Evolutionary conservation across 1,140 invertebrate genomes (phyloP).

Genomic region (Psilanteris sp.): DNA sequence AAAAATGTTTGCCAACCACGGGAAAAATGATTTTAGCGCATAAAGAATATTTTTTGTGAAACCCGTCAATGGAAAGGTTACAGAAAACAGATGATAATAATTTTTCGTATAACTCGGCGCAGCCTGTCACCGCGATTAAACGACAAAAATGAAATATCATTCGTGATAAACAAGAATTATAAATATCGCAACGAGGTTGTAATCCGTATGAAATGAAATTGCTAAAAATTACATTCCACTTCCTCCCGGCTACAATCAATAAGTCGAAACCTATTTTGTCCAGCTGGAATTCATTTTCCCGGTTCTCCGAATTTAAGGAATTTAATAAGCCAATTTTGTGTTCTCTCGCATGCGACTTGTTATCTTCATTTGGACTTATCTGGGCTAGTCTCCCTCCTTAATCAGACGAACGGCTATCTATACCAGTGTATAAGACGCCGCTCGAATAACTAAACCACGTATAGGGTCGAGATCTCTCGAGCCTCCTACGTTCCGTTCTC

Average conservation of each 20-base stretch:
- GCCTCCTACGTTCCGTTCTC: neutral
- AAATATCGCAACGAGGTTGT: no score
- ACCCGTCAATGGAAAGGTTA: no score
- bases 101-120: no score
- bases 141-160: no score
- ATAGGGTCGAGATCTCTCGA: constrained; percentile 16
- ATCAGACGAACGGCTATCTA: constrained; percentile 16
- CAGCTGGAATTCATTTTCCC: neutral
- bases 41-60: no score
- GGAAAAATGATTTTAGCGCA: constrained; percentile 22
- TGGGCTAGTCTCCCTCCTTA: constrained; percentile 1
- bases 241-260: constrained; percentile 3
- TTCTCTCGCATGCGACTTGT: constrained; percentile 29
- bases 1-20: constrained; percentile 1
- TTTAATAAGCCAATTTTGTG: constrained; percentile 45
- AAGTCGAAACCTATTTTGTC: neutral
- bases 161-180: no score
- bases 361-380: constrained; percentile 44
- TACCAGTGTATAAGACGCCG: constrained; percentile 18
- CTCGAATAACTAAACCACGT: constrained; percentile 29
- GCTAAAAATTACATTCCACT: no score
- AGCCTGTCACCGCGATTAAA: no score
- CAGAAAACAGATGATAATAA: no score
- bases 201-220: no score
- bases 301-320: constrained; percentile 31